These are phyloP conservation scores for Spizaetus ornatus DNA, from an alignment of 2,113 vertebrate species.

Conservation along the genomic window DNA sequence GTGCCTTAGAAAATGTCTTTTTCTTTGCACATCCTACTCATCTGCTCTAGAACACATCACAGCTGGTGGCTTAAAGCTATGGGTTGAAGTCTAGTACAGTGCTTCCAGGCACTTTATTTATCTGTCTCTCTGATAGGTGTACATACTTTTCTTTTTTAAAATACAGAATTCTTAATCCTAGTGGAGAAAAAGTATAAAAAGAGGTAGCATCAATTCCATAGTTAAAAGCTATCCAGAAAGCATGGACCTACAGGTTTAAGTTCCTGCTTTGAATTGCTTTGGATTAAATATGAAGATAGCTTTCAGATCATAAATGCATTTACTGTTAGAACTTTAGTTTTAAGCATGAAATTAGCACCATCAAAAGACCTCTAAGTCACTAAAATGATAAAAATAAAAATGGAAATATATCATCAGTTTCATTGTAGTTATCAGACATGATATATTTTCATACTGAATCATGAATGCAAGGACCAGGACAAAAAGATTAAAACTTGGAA, in stretches of 20 bases:
- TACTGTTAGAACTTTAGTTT: neutral
- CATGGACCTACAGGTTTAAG: neutral
- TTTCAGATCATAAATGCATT: neutral
- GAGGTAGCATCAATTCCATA: neutral
- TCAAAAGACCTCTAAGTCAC: neutral
- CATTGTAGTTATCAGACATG: neutral
- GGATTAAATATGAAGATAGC: neutral
- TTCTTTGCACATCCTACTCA: neutral
- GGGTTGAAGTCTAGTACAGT: neutral
- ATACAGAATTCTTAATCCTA: neutral
- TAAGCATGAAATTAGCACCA: neutral
- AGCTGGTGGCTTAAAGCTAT: neutral
- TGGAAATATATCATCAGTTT: neutral
- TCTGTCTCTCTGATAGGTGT: neutral
- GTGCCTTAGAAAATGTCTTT: neutral
- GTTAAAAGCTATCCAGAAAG: neutral
- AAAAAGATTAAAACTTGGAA: neutral
- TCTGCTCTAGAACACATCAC: conserved; percentile 21
- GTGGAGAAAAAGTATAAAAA: neutral
- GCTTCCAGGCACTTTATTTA: neutral
- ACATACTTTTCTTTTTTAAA: neutral
- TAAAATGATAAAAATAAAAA: neutral
- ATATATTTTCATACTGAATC: neutral
- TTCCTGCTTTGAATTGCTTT: neutral
- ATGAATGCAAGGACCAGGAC: neutral